These are phyloP conservation scores for Agriopis leucophaearia DNA, from an alignment of 2,888 invertebrate genomes.

Conservation along the genomic window DNA sequence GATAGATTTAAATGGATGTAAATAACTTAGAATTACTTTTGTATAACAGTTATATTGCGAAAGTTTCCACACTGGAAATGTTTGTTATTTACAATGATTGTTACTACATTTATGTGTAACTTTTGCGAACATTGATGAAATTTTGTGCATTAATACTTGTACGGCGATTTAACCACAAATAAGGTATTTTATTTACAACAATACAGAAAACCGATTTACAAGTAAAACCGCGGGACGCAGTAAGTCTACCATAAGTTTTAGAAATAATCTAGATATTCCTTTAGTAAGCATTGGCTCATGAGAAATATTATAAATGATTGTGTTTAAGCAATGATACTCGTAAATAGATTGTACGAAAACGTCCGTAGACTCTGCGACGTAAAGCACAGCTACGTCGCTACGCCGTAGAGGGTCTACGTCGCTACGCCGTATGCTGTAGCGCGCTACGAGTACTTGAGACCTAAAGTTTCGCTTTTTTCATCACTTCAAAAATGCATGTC, in stretches of 20 bases:
- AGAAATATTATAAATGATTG: not conserved
- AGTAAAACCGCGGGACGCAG: slow-evolving; percentile 3
- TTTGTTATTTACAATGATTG: not conserved
- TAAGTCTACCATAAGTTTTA: slow-evolving; percentile 14
- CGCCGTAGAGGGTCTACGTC: slow-evolving; percentile 13
- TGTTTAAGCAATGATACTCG: not conserved
- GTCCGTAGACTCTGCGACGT: not conserved
- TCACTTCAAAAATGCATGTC: not conserved
- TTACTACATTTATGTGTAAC: not conserved
- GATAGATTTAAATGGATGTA: slow-evolving; percentile 9
- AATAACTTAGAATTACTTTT: slow-evolving; percentile 2
- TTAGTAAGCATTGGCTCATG: not conserved
- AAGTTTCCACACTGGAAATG: not conserved
- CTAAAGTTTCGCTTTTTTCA: not conserved
- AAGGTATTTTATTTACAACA: not conserved
- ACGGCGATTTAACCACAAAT: not conserved
- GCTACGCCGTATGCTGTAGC: slow-evolving; percentile 6
- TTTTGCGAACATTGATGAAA: not conserved
- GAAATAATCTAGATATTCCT: not conserved
- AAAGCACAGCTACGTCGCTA: slow-evolving; percentile 15
- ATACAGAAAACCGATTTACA: not conserved
- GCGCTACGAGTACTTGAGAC: not conserved
- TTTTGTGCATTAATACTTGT: not conserved
- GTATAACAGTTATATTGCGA: not conserved
- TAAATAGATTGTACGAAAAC: too few relatives aligned